phyloP scores from a whole-genome alignment of 2,113 vertebrate genomes.

The Dasyurus viverrinus region DNA sequence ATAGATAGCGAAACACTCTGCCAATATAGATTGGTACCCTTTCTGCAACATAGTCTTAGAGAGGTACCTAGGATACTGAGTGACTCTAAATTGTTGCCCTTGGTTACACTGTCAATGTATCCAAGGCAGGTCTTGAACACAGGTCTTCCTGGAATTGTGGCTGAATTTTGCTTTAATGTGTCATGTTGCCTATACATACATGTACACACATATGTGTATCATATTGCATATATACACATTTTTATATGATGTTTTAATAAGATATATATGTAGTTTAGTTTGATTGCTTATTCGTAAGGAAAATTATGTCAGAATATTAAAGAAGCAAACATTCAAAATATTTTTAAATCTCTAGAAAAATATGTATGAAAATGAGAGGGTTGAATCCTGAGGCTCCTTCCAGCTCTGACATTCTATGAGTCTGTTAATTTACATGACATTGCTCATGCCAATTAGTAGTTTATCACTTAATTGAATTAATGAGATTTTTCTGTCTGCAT shows the following conservation, averaged over 20 bases:
- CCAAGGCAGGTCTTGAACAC: neutral
- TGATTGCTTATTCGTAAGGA: neutral
- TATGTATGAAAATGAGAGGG: neutral
- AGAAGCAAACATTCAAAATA: neutral
- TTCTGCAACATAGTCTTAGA: neutral
- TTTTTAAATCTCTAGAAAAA: neutral
- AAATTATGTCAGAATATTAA: neutral
- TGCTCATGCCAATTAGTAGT: neutral
- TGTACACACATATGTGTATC: neutral
- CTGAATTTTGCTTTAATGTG: neutral
- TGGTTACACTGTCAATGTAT: neutral
- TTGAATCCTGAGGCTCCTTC: neutral
- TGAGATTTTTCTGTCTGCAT: neutral
- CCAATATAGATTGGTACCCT: neutral
- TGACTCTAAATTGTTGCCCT: neutral
- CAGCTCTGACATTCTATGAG: no score
- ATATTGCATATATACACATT: neutral
- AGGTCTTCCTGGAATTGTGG: neutral
- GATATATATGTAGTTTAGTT: neutral
- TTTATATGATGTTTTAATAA: neutral
- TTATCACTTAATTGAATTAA: neutral
- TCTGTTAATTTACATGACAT: neutral
- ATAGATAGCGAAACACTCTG: neutral
- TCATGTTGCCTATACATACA: neutral
- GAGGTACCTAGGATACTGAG: neutral